Evolutionary conservation across 2,113 vertebrate genomes (phyloP).

Genomic region (Craseonycteris thonglongyai): DNA sequence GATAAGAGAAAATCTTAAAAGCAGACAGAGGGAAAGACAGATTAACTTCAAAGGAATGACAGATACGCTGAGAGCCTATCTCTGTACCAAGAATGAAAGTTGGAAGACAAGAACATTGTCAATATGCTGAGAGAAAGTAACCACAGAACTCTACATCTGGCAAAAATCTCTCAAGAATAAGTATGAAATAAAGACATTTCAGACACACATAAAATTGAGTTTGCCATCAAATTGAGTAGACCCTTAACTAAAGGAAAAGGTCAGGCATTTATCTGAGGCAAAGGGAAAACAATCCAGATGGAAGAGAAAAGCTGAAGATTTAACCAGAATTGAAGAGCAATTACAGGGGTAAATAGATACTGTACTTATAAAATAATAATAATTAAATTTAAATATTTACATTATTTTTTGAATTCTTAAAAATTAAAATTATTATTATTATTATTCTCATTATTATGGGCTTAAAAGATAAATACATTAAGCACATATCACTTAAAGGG

Average conservation of each 20-base stretch:
- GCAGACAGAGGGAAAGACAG: not conserved
- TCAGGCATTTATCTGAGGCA: not conserved
- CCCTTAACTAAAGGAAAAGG: not conserved
- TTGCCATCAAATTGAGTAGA: not conserved
- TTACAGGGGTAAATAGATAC: not conserved
- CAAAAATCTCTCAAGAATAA: not conserved
- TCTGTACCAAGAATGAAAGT: not conserved
- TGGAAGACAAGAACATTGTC: not conserved
- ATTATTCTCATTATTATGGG: not conserved
- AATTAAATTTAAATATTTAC: not conserved
- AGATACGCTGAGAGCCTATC: not conserved
- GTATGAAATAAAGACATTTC: not conserved
- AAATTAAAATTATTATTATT: not conserved
- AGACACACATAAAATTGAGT: not conserved
- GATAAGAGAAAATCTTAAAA: not conserved
- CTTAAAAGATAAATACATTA: not conserved
- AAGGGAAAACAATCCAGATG: not conserved
- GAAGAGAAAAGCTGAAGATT: not conserved
- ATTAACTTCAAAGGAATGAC: not conserved
- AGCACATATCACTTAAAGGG: not conserved
- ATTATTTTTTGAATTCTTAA: not conserved
- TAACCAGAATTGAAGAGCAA: not conserved
- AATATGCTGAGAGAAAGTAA: not conserved
- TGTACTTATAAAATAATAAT: not conserved
- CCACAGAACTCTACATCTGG: not conserved